Evolutionary conservation across 2,797 vertebrate genomes (phyloP).

Genomic region (Synaphobranchus kaupii): DNA sequence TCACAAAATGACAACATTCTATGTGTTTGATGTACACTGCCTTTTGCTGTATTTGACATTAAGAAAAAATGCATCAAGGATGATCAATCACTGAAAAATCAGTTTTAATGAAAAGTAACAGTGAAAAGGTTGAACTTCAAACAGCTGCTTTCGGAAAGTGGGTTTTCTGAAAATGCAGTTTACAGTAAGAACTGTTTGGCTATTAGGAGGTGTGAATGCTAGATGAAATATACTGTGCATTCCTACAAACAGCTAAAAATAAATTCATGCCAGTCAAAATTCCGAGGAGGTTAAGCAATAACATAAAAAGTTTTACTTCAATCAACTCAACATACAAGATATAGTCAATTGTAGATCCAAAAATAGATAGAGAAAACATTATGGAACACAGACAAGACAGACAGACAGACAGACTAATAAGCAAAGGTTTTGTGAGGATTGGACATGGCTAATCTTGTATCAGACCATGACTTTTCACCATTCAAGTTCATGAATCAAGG

Average conservation of each 20-base stretch:
- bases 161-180: not conserved
- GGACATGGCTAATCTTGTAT: too few relatives aligned
- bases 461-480: too few relatives aligned
- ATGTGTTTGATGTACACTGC: constrained; percentile 39
- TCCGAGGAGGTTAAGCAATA: not conserved
- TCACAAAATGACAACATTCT: not conserved
- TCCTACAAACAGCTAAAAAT: not conserved
- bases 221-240: not conserved
- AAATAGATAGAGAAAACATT: too few relatives aligned
- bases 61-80: constrained; percentile 44
- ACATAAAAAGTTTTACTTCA: not conserved
- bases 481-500: too few relatives aligned
- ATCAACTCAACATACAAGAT: too few relatives aligned
- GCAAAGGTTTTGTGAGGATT: too few relatives aligned
- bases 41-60: constrained; percentile 27
- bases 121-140: not conserved
- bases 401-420: too few relatives aligned
- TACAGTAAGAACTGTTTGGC: not conserved
- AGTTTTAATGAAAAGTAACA: constrained; percentile 19
- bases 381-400: too few relatives aligned
- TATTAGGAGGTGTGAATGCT: not conserved
- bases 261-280: not conserved
- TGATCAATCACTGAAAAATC: constrained; percentile 7
- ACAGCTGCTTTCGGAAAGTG: not conserved
- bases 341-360: too few relatives aligned